Conservation (phyloP, 2,797 vertebrate species). For the Brachyrhaphis roseni region DNA sequence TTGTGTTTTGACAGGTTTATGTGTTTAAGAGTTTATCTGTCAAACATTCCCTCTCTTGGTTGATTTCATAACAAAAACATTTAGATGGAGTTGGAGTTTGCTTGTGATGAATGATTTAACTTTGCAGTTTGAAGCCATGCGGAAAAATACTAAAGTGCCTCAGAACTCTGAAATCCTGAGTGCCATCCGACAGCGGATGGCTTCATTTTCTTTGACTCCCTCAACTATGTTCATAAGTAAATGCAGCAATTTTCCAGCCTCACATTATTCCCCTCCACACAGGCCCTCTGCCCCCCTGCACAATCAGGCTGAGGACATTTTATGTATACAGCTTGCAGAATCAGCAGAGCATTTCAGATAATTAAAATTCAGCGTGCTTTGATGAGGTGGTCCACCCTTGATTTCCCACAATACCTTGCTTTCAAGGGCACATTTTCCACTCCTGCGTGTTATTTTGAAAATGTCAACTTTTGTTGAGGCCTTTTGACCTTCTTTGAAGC, state of each 20-base stretch:
- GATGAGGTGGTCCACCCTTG: constrained; percentile 65
- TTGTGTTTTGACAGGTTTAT: background rate
- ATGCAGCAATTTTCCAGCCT: constrained; percentile 42
- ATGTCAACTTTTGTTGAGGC: constrained; percentile 66
- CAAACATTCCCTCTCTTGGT: background rate
- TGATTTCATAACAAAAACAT: background rate
- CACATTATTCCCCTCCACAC: constrained; percentile 33
- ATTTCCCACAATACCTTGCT: constrained; percentile 62
- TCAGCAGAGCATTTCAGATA: constrained; percentile 71
- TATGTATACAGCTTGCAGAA: constrained; percentile 73
- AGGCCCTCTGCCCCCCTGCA: constrained; percentile 6
- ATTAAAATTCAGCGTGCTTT: constrained; percentile 72
- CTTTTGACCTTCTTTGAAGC: constrained; percentile 68
- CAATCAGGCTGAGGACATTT: constrained; percentile 46
- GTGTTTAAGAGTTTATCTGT: background rate
- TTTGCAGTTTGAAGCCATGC: background rate
- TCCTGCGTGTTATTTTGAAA: constrained; percentile 68
- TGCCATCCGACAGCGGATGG: background rate
- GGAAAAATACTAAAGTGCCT: background rate
- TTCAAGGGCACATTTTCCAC: constrained; percentile 74
- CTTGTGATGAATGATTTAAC: background rate
- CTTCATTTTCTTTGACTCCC: constrained; percentile 26
- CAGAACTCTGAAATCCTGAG: constrained; percentile 5
- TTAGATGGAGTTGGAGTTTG: background rate
- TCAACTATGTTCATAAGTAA: constrained; percentile 44